Conservation (phyloP, 2,888 invertebrate genomes). For the Liopterus haemorrhoidalis region DNA sequence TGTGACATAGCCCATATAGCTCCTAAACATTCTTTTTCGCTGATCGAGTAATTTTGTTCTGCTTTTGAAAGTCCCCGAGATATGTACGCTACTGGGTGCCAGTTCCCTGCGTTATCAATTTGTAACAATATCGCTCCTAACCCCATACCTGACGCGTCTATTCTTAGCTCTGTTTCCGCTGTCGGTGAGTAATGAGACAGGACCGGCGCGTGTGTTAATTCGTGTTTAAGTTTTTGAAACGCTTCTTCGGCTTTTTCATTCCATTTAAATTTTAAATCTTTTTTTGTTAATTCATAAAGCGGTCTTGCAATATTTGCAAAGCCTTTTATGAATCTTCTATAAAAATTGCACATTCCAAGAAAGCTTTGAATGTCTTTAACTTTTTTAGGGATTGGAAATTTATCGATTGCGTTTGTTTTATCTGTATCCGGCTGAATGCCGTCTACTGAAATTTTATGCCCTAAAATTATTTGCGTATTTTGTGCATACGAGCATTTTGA, state of each 20-base stretch:
- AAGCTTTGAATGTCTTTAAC: conserved; percentile 17
- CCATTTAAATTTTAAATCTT: conserved; percentile 20
- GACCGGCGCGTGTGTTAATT: conserved; percentile 22
- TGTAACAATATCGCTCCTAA: conserved; percentile 37
- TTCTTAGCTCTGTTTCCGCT: conserved; percentile 24
- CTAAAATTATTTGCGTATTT: conserved; percentile 13
- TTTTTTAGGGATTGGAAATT: conserved; percentile 18
- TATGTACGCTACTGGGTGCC: conserved; percentile 37
- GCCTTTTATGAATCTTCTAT: conserved; percentile 19
- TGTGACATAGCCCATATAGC: conserved; percentile 32
- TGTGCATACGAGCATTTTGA: conserved; percentile 20
- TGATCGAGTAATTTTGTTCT: conserved; percentile 39
- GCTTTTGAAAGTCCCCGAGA: conserved; percentile 19
- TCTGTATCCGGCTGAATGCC: conserved; percentile 16
- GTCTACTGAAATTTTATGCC: conserved; percentile 11
- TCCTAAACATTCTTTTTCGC: conserved; percentile 40
- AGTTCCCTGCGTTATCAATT: conserved; percentile 32
- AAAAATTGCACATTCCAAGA: conserved; percentile 18
- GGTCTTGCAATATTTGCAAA: conserved; percentile 26
- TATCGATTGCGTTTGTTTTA: conserved; percentile 12
- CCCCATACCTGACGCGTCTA: conserved; percentile 25
- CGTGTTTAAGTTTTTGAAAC: conserved; percentile 22
- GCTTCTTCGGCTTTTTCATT: conserved; percentile 3
- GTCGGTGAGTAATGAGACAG: conserved; percentile 23
- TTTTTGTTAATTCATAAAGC: conserved; percentile 23